Evolutionary conservation across 2,113 vertebrate genomes (phyloP), one percentile per base, ranked within the genome.

Genomic region (Petrocephalus microphthalmus): DNA sequence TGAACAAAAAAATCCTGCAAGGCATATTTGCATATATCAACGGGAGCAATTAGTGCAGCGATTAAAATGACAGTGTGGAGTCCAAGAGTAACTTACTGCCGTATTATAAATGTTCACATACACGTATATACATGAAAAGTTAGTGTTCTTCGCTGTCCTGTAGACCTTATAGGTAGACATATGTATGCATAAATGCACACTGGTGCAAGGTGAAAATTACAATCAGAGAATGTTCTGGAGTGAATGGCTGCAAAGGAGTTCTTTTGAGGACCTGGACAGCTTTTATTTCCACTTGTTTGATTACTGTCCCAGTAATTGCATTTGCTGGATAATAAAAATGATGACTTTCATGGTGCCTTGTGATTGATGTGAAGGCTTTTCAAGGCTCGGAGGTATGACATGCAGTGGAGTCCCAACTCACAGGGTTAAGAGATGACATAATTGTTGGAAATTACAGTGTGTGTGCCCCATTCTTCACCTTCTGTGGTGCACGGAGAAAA

Each of bases 361-460:
- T 47, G 81, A 83, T 83, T 83, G 81, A 83, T 83, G 37, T 83
- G 45, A 83, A 83, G 45, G 81, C n/a, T 42, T 83, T 47, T 83
- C 78, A 47, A 20, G 20, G 20, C 78, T n/a, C 25, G 10, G 25
- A 29, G 81, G 81, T 83, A 42, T 78, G 71, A 7, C 71, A 19
- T 33, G 15, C 71, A 19, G 33, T 25, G 15, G 71, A 83, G 81
- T 20, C 6, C 37, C 42, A 78, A 10, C 71, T n/a, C 81, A 83
- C 42, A 10, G 37, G 81, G 81, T 85, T 56, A 53, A 56, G 52
- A 85, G 25, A 29, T 52, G 22, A 52, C 47, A 56, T 29, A 85
- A 85, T 54, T 85, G 84, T 37, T 19, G 25, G 17, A 83, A 85
- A 85, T 85, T 29, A 85, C 84, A 85, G 29, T 85, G 84, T 56